phyloP scores from a whole-genome alignment of 2,113 vertebrate species.

The Bungarus multicinctus region DNA sequence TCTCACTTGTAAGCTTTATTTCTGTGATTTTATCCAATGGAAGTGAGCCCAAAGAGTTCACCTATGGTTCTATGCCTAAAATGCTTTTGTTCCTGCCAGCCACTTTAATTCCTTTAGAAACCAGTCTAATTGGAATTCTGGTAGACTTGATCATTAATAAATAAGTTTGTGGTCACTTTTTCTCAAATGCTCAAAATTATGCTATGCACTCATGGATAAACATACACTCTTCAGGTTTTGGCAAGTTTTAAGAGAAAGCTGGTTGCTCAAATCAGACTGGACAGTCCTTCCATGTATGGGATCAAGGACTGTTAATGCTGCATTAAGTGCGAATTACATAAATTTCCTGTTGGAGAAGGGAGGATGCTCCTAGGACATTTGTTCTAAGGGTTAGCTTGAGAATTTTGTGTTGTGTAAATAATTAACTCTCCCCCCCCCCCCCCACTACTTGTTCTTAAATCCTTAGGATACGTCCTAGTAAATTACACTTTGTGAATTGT shows the following conservation, averaged over 20 bases:
- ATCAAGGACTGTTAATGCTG: slow-evolving; percentile 67
- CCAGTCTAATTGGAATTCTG: background rate
- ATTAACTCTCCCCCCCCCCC: slow-evolving; percentile 61
- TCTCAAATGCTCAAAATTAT: slow-evolving; percentile 61
- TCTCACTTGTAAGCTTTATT: slow-evolving; percentile 60
- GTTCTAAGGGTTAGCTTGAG: slow-evolving; percentile 67
- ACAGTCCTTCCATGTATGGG: slow-evolving; percentile 56
- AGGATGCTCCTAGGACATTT: slow-evolving; percentile 63
- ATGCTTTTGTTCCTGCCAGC: background rate
- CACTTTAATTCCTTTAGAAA: slow-evolving; percentile 33
- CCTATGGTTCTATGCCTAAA: background rate
- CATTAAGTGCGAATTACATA: slow-evolving; percentile 59
- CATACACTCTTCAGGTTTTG: slow-evolving; percentile 59
- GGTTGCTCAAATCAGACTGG: slow-evolving; percentile 57
- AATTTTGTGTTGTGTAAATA: slow-evolving; percentile 76
- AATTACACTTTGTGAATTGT: slow-evolving; percentile 85
- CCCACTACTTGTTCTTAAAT: slow-evolving; percentile 77
- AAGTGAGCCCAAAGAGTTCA: background rate
- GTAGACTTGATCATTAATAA: slow-evolving; percentile 19
- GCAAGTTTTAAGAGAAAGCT: slow-evolving; percentile 62
- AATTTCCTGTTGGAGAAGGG: slow-evolving; percentile 53
- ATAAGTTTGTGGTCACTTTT: slow-evolving; percentile 57
- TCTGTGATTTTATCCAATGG: slow-evolving; percentile 17
- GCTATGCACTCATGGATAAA: slow-evolving; percentile 65
- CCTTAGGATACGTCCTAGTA: slow-evolving; percentile 76